phyloP scores from a whole-genome alignment of 2,888 invertebrate species.

The Aleiodes leptofemur region DNA sequence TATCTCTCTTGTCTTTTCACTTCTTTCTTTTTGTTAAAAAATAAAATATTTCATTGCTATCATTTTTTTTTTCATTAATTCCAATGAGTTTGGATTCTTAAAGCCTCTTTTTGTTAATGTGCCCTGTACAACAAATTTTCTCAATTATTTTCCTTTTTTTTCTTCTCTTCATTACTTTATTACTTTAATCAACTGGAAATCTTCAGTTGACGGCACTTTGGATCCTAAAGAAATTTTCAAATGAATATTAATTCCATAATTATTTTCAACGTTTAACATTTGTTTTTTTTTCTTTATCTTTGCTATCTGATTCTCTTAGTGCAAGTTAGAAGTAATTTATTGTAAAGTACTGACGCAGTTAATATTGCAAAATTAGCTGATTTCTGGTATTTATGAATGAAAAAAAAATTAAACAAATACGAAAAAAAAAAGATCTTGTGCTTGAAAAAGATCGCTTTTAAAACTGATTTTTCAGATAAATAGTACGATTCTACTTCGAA shows the following conservation, averaged over 20 bases:
- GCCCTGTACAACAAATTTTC: not conserved
- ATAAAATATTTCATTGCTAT: slow-evolving; percentile 23
- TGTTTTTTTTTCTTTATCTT: not conserved
- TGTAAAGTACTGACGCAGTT: slow-evolving; percentile 21
- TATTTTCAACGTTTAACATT: not conserved
- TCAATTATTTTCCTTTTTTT: not conserved
- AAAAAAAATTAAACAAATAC: not conserved
- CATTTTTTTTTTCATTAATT: not conserved
- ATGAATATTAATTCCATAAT: not conserved
- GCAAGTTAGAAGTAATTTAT: slow-evolving; percentile 10
- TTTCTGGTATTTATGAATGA: too few relatives aligned
- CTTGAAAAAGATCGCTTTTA: not conserved
- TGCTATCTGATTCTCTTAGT: not conserved
- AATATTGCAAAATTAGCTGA: not conserved
- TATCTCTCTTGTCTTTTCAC: not conserved
- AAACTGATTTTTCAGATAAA: not conserved
- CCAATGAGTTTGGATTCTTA: slow-evolving; percentile 12
- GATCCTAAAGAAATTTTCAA: not conserved
- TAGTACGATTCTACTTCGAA: slow-evolving; percentile 25
- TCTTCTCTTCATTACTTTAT: not conserved
- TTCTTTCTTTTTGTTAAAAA: slow-evolving; percentile 16
- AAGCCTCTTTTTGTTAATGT: slow-evolving; percentile 2
- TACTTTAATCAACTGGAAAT: slow-evolving; percentile 4
- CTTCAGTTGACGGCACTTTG: slow-evolving; percentile 8
- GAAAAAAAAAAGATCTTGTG: not conserved